phyloP scores from a whole-genome alignment of 2,797 vertebrate genomes.

The Gymnothorax reevesii region DNA sequence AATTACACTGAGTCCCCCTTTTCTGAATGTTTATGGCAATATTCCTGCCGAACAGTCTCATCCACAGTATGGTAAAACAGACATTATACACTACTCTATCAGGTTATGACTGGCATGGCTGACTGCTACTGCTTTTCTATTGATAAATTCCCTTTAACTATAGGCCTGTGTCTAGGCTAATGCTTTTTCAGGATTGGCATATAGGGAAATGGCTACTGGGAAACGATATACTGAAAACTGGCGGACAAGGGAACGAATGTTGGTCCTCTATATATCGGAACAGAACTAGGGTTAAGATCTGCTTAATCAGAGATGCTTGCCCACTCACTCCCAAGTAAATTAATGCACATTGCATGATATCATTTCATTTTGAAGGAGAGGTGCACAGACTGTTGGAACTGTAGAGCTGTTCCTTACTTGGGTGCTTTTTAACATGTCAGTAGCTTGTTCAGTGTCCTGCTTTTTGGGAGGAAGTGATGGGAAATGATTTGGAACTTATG shows the following conservation, averaged over 20 bases:
- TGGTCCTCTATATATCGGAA: too few relatives aligned
- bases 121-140: background rate
- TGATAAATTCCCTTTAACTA: too few relatives aligned
- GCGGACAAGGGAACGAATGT: too few relatives aligned
- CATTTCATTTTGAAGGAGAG: constrained; percentile 33
- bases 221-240: too few relatives aligned
- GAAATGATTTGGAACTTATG: constrained; percentile 75
- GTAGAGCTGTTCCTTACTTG: constrained; percentile 63
- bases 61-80: background rate
- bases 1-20: background rate
- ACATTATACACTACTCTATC: background rate
- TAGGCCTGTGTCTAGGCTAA: too few relatives aligned
- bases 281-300: too few relatives aligned
- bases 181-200: too few relatives aligned
- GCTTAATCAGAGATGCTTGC: constrained; percentile 52
- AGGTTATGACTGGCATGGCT: background rate
- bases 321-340: constrained; percentile 52
- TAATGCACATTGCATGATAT: constrained; percentile 64
- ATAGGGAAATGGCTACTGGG: too few relatives aligned
- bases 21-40: background rate
- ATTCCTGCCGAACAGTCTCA: background rate
- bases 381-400: constrained; percentile 54
- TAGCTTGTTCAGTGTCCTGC: constrained; percentile 79
- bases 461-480: constrained; percentile 73
- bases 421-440: constrained; percentile 56